A percentile compares a stretch with the other conserved stretches of the same genome.
These are phyloP conservation scores for Meiosimyza platycephala DNA, from an alignment of 2,888 invertebrate species.

Conservation along the genomic window DNA sequence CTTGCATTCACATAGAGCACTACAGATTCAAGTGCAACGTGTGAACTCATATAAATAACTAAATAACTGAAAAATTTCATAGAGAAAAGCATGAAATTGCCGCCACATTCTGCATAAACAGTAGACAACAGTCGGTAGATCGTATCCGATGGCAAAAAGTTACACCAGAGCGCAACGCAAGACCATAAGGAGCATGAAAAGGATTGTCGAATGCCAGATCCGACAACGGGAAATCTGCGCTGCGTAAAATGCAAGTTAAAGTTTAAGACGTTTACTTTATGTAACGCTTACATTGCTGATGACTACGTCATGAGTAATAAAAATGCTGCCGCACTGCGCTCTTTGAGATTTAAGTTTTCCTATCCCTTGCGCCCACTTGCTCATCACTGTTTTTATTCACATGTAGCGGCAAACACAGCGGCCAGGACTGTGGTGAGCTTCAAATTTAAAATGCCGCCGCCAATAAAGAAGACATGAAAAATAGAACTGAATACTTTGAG, in stretches of 20 bases:
- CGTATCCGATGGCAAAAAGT: conserved; percentile 45
- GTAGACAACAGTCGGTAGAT: conserved; percentile 26
- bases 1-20: conserved; percentile 24
- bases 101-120: conserved; percentile 13
- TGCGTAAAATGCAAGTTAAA: background rate
- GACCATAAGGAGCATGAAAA: conserved; percentile 39
- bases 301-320: conserved; percentile 42
- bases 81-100: conserved; percentile 37
- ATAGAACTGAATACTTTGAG: background rate
- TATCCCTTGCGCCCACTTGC: conserved; percentile 39
- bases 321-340: conserved; percentile 15
- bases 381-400: background rate
- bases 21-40: conserved; percentile 37
- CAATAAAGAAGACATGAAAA: background rate
- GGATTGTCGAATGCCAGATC: conserved; percentile 33
- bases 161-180: background rate
- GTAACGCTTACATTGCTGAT: conserved; percentile 28
- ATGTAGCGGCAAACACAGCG: no score
- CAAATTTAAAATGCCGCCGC: conserved; percentile 55
- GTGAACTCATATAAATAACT: conserved; percentile 41
- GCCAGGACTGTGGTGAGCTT: conserved; percentile 48
- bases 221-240: conserved; percentile 25
- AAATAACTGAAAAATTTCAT: conserved; percentile 23
- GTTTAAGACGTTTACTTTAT: no score
- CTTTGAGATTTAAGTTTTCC: conserved; percentile 21